Percentiles rank a stretch among this genome's conserved stretches.
Evolutionary conservation across 2,797 vertebrate genomes (phyloP).

Genomic region (Gymnocypris eckloni): DNA sequence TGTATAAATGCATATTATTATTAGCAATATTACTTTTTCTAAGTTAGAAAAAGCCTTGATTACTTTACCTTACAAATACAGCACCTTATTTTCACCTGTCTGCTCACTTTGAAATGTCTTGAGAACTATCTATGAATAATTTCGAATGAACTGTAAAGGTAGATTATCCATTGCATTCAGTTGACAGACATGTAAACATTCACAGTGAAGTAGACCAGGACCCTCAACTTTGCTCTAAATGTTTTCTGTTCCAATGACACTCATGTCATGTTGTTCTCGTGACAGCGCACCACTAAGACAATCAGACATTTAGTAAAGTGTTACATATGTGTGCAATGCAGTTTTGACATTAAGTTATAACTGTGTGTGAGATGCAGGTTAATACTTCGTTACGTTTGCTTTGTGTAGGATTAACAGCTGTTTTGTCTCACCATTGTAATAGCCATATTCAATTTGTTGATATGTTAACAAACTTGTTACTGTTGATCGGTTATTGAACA

Average conservation of each 20-base stretch:
- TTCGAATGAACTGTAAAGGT: slow-evolving; percentile 5
- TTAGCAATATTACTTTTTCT: not conserved
- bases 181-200: not conserved
- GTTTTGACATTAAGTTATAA: not conserved
- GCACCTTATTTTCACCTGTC: slow-evolving; percentile 44
- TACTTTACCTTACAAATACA: slow-evolving; percentile 9
- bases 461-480: slow-evolving; percentile 13
- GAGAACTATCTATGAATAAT: not conserved
- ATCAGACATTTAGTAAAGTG: slow-evolving; percentile 35
- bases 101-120: slow-evolving; percentile 31
- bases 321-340: not conserved
- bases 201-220: not conserved
- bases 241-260: not conserved
- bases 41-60: not conserved
- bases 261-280: not conserved
- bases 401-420: slow-evolving; percentile 4
- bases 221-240: slow-evolving; percentile 22
- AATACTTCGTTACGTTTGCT: slow-evolving; percentile 15
- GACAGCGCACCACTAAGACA: slow-evolving; percentile 45
- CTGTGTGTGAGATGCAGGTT: not conserved
- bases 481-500: slow-evolving; percentile 3
- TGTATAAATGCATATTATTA: not conserved
- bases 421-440: slow-evolving; percentile 22
- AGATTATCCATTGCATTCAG: slow-evolving; percentile 8
- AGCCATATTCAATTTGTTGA: slow-evolving; percentile 8